These are phyloP conservation scores for Erpornis zantholeuca DNA, from an alignment of 2,113 vertebrate species.

Conservation along the genomic window DNA sequence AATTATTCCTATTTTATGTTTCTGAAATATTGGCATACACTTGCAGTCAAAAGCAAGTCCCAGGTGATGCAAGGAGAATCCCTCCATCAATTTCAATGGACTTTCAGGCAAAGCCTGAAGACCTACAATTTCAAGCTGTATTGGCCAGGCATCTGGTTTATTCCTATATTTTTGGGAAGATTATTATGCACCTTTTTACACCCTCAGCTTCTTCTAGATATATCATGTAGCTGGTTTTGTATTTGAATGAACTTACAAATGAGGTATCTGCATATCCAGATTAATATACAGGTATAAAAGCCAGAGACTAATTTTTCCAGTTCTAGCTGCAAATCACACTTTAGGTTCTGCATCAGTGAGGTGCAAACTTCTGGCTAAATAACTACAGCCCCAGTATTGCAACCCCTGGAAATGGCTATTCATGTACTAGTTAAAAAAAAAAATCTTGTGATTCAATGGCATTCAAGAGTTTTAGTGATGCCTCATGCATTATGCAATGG, in stretches of 20 bases:
- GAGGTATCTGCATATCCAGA: neutral
- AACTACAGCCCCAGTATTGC: neutral
- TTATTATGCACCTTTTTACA: neutral
- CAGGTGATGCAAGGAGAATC: neutral
- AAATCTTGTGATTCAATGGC: neutral
- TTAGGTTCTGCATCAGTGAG: neutral
- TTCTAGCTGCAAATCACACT: neutral
- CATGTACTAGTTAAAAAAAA: neutral
- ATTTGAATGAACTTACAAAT: neutral
- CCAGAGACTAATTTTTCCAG: neutral
- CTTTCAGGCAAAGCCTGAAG: neutral
- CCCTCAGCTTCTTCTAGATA: neutral
- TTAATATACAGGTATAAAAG: neutral
- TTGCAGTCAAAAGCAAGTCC: neutral
- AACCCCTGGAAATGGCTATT: neutral
- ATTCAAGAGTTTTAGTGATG: neutral
- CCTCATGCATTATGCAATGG: neutral
- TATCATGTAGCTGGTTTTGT: neutral
- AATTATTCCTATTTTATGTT: neutral
- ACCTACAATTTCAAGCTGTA: neutral
- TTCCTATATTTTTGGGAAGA: neutral
- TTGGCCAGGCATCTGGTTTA: neutral
- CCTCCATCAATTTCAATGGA: neutral
- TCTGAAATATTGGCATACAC: neutral
- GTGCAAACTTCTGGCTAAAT: neutral